Base-by-base conservation (phyloP, 2,797 vertebrate species). In the Melanotaenia pygmaea region DNA sequence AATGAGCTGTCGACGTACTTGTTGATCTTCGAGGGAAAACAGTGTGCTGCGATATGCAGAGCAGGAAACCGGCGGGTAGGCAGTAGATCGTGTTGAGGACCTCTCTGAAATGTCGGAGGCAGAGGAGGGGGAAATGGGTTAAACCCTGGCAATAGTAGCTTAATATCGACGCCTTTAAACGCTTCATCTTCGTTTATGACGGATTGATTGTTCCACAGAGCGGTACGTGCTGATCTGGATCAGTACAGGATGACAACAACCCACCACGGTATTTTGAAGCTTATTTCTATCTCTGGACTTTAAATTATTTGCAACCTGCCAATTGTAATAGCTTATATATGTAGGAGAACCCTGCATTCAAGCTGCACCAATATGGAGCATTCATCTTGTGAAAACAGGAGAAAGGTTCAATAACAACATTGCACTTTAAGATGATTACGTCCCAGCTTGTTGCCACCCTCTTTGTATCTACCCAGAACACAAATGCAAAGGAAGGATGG, bases 21-120 rank as follows among this genome's bases (percentile, higher is more conserved):
- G 95, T 95, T 95, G 94, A 95, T 94, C 89, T 82, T 38, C 69
- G 47, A 77, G 77, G 59, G 54, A 59, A 80, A 77, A 54, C 74
- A 14, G 75, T 34, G 66, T 35, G 63, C 54, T 34, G 78, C 59
- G 78, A 80, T 59, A 80, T 79, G 82, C 60, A 62, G 83, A 77
- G 74, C 74, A 67, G 74, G 57, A 66, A 63, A 8, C 26, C 74
- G 66, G 37, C 35, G 72, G 76, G 34, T 68, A 58, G 82, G 71
- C 70, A 30, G 62, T 75, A 73, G 74, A 72, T 79, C 76, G 74
- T 38, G 77, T 79, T 69, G 80, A 67, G 74, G 72, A 84, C 70
- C 64, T 57, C 28, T 73, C 38, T 90, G 86, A 88, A 82, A 91
- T 92, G 91, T 92, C 84, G 83, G 90, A 86, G 88, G 78, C 87